A percentile compares a stretch with the other conserved stretches of the same genome.
These are phyloP conservation scores for Scylla paramamosain DNA, from an alignment of 1,140 invertebrate genomes.

Conservation along the genomic window DNA sequence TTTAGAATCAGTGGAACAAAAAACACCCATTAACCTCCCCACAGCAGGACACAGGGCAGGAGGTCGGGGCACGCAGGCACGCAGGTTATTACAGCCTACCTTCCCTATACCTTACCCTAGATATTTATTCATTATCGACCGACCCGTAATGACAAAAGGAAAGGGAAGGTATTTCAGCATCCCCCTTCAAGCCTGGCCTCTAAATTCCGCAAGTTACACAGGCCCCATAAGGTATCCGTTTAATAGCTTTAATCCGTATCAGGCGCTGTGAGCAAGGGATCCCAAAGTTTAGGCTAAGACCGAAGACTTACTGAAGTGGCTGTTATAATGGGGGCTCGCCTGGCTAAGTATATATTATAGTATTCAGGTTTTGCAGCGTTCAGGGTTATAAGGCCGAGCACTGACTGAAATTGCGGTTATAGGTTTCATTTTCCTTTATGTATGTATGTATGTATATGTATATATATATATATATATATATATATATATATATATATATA, in stretches of 20 bases:
- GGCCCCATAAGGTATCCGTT: not conserved
- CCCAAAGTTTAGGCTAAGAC: not conserved
- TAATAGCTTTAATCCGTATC: constrained; percentile 17
- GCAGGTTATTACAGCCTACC: too few species aligned
- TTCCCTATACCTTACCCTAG: too few species aligned
- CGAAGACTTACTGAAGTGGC: not conserved
- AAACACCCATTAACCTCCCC: too few species aligned
- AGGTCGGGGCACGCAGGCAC: too few species aligned
- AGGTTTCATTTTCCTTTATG: not conserved
- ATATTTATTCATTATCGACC: not conserved
- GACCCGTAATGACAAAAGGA: not conserved
- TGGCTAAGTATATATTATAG: not conserved
- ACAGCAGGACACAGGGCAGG: too few species aligned
- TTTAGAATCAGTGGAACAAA: too few species aligned
- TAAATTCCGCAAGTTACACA: not conserved
- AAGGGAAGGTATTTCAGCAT: not conserved
- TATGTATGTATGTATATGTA: constrained; percentile 34
- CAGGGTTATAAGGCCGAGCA: not conserved
- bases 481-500: constrained; percentile 44
- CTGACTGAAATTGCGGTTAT: not conserved
- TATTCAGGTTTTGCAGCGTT: not conserved
- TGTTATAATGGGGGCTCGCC: not conserved
- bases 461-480: constrained; percentile 47
- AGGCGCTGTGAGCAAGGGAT: not conserved
- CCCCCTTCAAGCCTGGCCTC: not conserved